Percentiles rank a stretch among this genome's conserved stretches.
These are phyloP conservation scores for Andricus quercusramuli DNA, from an alignment of 2,888 invertebrate species.

Conservation along the genomic window DNA sequence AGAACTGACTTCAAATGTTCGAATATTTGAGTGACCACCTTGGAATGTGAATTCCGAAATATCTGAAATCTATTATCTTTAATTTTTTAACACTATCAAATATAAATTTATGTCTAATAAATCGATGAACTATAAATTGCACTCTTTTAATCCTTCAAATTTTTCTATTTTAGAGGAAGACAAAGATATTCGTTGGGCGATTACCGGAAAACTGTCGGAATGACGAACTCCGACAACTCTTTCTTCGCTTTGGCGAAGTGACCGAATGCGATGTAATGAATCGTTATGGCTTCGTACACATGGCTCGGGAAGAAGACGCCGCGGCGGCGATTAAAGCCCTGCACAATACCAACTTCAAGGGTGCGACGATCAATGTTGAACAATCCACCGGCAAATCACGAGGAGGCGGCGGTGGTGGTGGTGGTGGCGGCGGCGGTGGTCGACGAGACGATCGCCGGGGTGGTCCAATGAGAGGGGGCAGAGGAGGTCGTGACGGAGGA, in stretches of 20 bases:
- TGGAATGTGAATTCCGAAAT: background rate
- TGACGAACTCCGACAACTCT: constrained; percentile 89
- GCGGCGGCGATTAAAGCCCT: constrained; percentile 89
- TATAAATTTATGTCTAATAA: background rate
- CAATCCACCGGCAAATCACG: constrained; percentile 89
- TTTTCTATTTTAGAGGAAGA: constrained; percentile 81
- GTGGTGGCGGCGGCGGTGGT: constrained; percentile 79
- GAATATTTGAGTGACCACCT: background rate
- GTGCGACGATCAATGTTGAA: constrained; percentile 91
- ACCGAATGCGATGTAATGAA: constrained; percentile 97
- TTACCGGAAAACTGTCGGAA: constrained; percentile 91
- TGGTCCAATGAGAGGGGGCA: constrained; percentile 81
- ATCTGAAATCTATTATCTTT: background rate
- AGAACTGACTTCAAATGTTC: too few relatives aligned
- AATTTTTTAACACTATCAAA: background rate
- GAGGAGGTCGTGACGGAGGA: constrained; percentile 78
- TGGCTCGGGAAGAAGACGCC: constrained; percentile 91
- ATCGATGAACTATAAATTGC: background rate
- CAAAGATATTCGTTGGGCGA: constrained; percentile 96
- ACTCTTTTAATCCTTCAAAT: background rate
- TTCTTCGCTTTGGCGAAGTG: constrained; percentile 92
- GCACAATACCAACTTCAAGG: constrained; percentile 91
- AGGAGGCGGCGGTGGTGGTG: constrained; percentile 79
- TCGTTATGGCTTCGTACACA: constrained; percentile 96
- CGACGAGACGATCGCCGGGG: constrained; percentile 80